Evolutionary conservation across 2,888 invertebrate genomes (phyloP), one percentile per base, ranked within the genome.

Genomic region (Meta bourneti): DNA sequence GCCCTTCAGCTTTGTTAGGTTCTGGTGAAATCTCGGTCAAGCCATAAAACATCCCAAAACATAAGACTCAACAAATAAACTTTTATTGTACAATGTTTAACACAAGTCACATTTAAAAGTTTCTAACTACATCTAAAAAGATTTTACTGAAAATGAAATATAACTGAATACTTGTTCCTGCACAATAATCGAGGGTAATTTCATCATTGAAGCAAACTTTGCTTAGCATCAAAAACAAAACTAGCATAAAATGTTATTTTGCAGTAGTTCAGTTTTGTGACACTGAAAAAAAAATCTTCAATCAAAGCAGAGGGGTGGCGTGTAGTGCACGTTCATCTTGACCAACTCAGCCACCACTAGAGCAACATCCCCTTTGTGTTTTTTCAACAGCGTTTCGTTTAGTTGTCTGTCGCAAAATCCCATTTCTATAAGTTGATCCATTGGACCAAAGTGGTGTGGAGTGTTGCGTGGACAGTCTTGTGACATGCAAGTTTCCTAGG

Each of bases 351-450:
- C 90, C 7, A 93, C 92, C 69, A 93, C 93, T 9, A 82, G 48
- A 16, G 93, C 89, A 34, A 93, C 90, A 80, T 93, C 93, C n/a
- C 88, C 90, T 19, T 91, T 92, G 75, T 93, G 91, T 74, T 93
- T 93, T 19, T 54, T 70, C 34, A 93, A 78, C 34, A 93, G 72
- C 9, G 83, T 72, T 61, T 88, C 89, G 75, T 93, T 93, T 34
- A 91, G 88, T 49, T 74, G 75, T 51, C 90, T 61, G 48, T 93
- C 92, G 78, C 93, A 93, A 80, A 93, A 93, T 19, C 93, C 93
- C 93, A 93, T 93, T 81, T 93, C 93, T 48, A 82, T 74, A 1
- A 93, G 81, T 52, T 93, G 93, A n/a, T 79, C 81, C 91, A 93
- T 92, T 19, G 91, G 72, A 79, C 82, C 49, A 69, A 75, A 54